These are phyloP conservation scores for Masticophis lateralis DNA, from an alignment of 2,797 vertebrate species.

Conservation along the genomic window DNA sequence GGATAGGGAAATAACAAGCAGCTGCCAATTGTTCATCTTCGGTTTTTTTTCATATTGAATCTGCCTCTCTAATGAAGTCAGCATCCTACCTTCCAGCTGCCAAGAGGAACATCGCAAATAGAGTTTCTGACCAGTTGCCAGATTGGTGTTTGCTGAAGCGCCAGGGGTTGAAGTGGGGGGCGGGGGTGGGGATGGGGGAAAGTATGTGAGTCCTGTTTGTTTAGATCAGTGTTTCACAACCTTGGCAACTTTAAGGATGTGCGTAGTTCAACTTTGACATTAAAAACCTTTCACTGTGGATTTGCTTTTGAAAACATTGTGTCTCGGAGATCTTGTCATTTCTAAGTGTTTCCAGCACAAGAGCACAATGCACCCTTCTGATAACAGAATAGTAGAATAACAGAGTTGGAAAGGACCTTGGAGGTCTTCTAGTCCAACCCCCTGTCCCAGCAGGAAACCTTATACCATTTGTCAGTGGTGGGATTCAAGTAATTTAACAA, in stretches of 20 bases:
- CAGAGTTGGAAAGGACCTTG: not conserved
- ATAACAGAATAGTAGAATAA: not conserved
- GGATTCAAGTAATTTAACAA: too few species aligned
- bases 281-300: not conserved
- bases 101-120: not conserved
- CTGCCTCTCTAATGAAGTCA: not conserved
- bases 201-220: not conserved
- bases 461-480: not conserved
- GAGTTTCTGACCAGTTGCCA: not conserved
- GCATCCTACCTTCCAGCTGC: not conserved
- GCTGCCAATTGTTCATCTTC: not conserved
- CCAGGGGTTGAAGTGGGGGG: not conserved
- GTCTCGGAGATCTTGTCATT: not conserved
- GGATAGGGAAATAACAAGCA: not conserved
- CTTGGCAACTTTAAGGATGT: not conserved
- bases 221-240: not conserved
- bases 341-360: not conserved
- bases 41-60: not conserved
- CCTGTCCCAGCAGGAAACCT: not conserved
- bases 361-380: not conserved
- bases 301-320: not conserved
- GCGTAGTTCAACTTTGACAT: not conserved
- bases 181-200: not conserved
- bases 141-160: not conserved
- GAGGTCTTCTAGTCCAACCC: not conserved